Evolutionary conservation across 2,888 invertebrate species (phyloP), one percentile per base, ranked within the genome.

Genomic region (Dolomedes plantarius): DNA sequence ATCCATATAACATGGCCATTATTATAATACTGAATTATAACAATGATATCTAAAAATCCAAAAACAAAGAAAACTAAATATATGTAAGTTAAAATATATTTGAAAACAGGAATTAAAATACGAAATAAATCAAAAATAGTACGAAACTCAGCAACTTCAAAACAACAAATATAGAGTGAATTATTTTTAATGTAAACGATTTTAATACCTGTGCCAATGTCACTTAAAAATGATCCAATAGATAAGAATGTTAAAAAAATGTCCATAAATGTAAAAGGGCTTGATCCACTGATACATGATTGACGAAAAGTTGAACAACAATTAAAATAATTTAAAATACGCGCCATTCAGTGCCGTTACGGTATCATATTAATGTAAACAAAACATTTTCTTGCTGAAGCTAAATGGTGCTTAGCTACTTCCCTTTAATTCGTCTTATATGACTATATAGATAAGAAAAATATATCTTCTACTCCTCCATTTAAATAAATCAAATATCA

Each of bases 181-280:
- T n/a, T n/a, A n/a, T n/a, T n/a, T n/a, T n/a, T n/a, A n/a, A n/a
- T n/a, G n/a, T n/a, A n/a, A n/a, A n/a, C n/a, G n/a, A n/a, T n/a
- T n/a, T n/a, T 27, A 0, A 90, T 90, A 94, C 94, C 94, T 92
- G 94, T 93, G 80, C 93, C 92, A 88, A 93, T 91, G 91, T 93
- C 94, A 78, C 93, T 93, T 89, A 93, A 91, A 90, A 93, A 93
- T 77, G 93, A 93, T 87, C 93, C 92, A 89, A 94, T 91, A 82
- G 93, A 94, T 90, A 93, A 92, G 90, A 93, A 92, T 87, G 93
- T 92, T 91, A 93, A 92, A 88, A 93, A 91, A 89, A 93, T 92
- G 91, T 93, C 92, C 88, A 93, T 91, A 88, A 92, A 91, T 90
- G 92, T 92, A 91, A 93, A 92, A 90, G 73, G 28, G 62, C 32